Evolutionary conservation across 2,113 vertebrate genomes (phyloP).

Genomic region (Prunella fulvescens): DNA sequence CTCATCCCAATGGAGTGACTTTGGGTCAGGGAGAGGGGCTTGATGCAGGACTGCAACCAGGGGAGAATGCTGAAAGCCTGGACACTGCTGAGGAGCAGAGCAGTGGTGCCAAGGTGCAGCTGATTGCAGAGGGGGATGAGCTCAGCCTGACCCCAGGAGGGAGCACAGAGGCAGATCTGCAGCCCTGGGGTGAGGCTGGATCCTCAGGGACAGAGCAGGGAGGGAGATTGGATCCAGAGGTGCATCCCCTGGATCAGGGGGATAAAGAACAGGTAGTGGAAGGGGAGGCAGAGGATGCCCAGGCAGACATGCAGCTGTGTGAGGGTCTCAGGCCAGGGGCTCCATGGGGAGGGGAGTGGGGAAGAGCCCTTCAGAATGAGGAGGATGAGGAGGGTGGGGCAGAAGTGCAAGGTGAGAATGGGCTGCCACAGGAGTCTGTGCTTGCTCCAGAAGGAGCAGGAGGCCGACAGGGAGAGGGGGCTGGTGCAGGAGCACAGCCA

Average conservation of each 20-base stretch:
- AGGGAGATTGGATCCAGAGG: neutral
- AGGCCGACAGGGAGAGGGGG: neutral
- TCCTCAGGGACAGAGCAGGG: neutral
- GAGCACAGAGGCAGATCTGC: too few relatives aligned
- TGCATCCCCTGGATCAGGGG: rapidly evolving
- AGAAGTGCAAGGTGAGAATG: rapidly evolving
- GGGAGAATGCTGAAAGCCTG: neutral
- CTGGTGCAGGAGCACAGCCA: rapidly evolving
- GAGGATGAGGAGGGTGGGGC: neutral
- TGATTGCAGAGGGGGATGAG: too few relatives aligned
- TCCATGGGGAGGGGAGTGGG: rapidly evolving
- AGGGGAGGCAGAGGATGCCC: neutral
- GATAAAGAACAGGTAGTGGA: neutral
- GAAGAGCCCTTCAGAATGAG: rapidly evolving
- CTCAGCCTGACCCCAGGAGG: too few relatives aligned
- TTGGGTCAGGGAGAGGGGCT: neutral
- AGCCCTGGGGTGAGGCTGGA: neutral
- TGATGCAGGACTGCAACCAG: rapidly evolving
- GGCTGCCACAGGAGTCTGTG: neutral
- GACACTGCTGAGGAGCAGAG: too few relatives aligned
- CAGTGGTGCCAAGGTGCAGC: too few relatives aligned
- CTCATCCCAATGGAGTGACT: too few relatives aligned
- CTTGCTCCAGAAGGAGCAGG: neutral
- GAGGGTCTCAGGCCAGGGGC: rapidly evolving
- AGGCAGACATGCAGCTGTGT: rapidly evolving